Percentiles rank a stretch among this genome's conserved stretches.
Evolutionary conservation across 1,140 invertebrate genomes (phyloP).

Genomic region (Drosophila orena): DNA sequence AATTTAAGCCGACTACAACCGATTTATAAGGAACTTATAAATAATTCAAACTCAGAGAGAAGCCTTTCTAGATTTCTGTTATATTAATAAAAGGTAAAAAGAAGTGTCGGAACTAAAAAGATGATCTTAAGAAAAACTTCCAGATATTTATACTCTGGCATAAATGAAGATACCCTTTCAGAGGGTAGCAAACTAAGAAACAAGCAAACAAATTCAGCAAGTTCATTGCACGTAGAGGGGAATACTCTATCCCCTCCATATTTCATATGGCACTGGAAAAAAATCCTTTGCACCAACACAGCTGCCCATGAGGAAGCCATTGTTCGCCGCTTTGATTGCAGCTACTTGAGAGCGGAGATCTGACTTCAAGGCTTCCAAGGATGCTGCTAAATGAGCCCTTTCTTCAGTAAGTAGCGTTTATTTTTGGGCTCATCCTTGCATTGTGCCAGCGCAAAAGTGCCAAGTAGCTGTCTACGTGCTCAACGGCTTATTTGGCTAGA

Average conservation of each 20-base stretch:
- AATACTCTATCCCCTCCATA: slow-evolving; percentile 12
- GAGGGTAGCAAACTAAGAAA: slow-evolving; percentile 12
- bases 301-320: slow-evolving; percentile 57
- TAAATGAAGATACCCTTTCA: not conserved
- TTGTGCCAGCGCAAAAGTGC: slow-evolving; percentile 36
- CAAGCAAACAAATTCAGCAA: slow-evolving; percentile 53
- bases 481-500: slow-evolving; percentile 59
- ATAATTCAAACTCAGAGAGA: too few relatives aligned
- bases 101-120: too few relatives aligned
- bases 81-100: too few relatives aligned
- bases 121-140: too few relatives aligned
- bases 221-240: slow-evolving; percentile 45
- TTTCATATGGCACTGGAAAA: slow-evolving; percentile 6
- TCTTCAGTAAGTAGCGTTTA: slow-evolving; percentile 68
- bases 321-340: slow-evolving; percentile 65
- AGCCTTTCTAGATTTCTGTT: too few relatives aligned
- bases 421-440: slow-evolving; percentile 68
- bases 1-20: too few relatives aligned
- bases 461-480: slow-evolving; percentile 60
- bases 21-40: too few relatives aligned
- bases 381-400: slow-evolving; percentile 55
- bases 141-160: too few relatives aligned
- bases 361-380: slow-evolving; percentile 30
- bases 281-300: slow-evolving; percentile 73
- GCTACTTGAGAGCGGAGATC: slow-evolving; percentile 61